phyloP scores from a whole-genome alignment of 2,888 invertebrate species.

The Byasa hedistus region DNA sequence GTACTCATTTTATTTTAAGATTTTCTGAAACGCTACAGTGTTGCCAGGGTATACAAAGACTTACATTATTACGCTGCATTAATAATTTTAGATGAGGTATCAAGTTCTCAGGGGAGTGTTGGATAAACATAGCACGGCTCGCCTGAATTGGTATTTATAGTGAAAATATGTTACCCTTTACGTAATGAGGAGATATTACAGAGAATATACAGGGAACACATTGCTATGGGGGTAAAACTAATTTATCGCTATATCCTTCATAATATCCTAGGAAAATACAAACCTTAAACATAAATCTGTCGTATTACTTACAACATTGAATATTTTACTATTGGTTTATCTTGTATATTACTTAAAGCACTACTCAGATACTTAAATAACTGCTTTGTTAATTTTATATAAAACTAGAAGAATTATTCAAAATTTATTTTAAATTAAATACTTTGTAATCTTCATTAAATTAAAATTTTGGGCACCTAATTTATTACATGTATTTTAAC shows the following conservation, averaged over 20 bases:
- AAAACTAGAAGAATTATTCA: no score
- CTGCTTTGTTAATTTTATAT: no score
- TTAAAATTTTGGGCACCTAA: no score
- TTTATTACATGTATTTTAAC: no score
- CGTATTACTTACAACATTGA: not conserved
- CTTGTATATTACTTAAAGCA: not conserved
- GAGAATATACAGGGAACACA: not conserved
- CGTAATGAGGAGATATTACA: slow-evolving; percentile 17
- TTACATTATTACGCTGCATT: slow-evolving; percentile 1
- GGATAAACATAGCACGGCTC: slow-evolving; percentile 17
- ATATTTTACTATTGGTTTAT: not conserved
- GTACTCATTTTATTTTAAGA: not conserved
- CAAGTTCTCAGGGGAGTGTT: slow-evolving; percentile 28
- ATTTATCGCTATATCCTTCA: slow-evolving; percentile 3
- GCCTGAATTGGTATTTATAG: slow-evolving; percentile 25
- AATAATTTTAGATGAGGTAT: slow-evolving; percentile 32
- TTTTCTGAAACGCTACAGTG: not conserved
- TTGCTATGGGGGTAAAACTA: not conserved
- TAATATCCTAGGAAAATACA: not conserved
- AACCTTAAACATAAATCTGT: not conserved
- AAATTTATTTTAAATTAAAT: no score
- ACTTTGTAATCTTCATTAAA: no score
- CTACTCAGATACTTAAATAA: no score
- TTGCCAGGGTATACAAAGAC: not conserved
- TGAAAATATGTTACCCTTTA: slow-evolving; percentile 17